Conservation (phyloP, 2,797 vertebrate species). For the Rhinichthys osculus region DNA sequence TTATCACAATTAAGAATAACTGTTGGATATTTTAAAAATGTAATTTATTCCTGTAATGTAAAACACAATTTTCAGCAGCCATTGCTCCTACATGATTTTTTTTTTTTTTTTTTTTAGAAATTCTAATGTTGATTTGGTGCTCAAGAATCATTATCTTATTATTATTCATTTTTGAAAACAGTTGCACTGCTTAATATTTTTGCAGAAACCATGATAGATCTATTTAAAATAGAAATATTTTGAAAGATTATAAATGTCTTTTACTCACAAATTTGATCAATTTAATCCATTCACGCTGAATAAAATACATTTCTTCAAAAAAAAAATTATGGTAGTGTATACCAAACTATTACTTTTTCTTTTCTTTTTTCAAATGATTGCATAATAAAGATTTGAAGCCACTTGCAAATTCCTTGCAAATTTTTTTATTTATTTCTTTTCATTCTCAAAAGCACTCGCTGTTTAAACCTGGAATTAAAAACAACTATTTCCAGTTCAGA, state of each 20-base stretch:
- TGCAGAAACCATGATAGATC: background rate
- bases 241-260: background rate
- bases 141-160: background rate
- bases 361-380: background rate
- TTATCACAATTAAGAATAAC: background rate
- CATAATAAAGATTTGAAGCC: background rate
- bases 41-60: background rate
- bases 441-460: background rate
- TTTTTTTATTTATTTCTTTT: no score
- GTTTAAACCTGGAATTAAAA: background rate
- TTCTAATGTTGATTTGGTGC: background rate
- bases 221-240: background rate
- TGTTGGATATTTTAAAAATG: background rate
- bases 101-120: background rate
- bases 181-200: background rate
- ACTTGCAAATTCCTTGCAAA: background rate
- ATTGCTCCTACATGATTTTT: background rate
- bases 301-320: background rate
- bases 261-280: background rate
- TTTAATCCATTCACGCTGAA: background rate
- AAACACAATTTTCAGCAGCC: background rate
- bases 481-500: background rate
- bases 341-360: background rate
- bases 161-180: no score
- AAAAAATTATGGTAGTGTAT: background rate